These are phyloP conservation scores for Drosophila pullipes DNA, from an alignment of 2,888 invertebrate genomes.

Conservation along the genomic window DNA sequence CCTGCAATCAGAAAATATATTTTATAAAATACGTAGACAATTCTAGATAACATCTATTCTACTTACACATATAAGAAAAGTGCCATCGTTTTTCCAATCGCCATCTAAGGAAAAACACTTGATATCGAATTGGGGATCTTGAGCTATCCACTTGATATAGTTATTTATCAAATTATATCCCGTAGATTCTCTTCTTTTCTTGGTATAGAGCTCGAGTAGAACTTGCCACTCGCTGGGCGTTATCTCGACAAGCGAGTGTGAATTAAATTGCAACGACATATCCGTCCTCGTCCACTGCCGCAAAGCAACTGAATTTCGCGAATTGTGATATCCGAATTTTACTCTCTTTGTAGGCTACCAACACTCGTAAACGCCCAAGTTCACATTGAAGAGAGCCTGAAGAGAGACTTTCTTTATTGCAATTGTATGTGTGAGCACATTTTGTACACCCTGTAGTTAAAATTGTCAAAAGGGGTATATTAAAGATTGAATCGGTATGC, in stretches of 20 bases:
- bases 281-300: not conserved
- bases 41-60: not conserved
- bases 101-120: conserved; percentile 76
- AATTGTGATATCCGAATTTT: not conserved
- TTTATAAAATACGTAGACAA: not conserved
- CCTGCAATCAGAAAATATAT: conserved; percentile 8
- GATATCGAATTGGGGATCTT: conserved; percentile 48
- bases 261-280: conserved; percentile 18
- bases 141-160: conserved; percentile 70
- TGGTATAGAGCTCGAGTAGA: conserved; percentile 44
- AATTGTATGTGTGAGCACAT: not conserved
- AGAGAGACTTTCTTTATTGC: not conserved
- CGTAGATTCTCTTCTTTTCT: conserved; percentile 39
- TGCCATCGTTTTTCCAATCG: conserved; percentile 82
- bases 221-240: conserved; percentile 45
- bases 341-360: not conserved
- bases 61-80: conserved; percentile 78
- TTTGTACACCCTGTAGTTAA: not conserved
- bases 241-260: conserved; percentile 48
- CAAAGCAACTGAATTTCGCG: conserved; percentile 6
- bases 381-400: not conserved
- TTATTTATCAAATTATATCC: conserved; percentile 69
- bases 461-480: not conserved
- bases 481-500: not conserved
- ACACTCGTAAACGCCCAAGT: not conserved